Conservation (phyloP, 2,797 vertebrate genomes). For the Falco cherrug region DNA sequence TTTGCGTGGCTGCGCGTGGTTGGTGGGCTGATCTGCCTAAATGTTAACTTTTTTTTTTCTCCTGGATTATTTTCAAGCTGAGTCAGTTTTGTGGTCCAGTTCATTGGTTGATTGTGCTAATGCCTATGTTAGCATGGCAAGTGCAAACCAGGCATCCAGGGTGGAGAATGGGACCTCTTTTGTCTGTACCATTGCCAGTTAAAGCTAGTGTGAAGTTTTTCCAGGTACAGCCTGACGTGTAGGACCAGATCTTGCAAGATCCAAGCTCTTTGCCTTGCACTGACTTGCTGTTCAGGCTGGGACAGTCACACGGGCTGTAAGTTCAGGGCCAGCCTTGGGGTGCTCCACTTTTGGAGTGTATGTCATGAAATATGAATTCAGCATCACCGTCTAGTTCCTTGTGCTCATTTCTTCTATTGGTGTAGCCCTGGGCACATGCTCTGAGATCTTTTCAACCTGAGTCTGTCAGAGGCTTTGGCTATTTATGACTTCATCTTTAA, state of each 20-base stretch:
- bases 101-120: not conserved
- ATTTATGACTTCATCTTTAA: not conserved
- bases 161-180: not conserved
- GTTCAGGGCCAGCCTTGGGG: not conserved
- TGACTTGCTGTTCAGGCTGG: not conserved
- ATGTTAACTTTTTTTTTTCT: not conserved
- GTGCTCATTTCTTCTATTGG: not conserved
- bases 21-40: not conserved
- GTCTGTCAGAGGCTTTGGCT: not conserved
- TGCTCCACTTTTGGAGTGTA: not conserved
- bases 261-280: not conserved
- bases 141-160: rapidly evolving
- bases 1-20: not conserved
- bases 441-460: not conserved
- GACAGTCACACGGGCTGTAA: rapidly evolving
- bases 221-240: not conserved
- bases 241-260: not conserved
- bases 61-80: not conserved
- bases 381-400: not conserved
- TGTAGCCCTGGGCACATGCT: not conserved
- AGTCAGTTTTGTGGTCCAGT: not conserved
- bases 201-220: not conserved
- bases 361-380: rapidly evolving
- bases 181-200: not conserved
- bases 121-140: not conserved